Base-by-base conservation (phyloP, 1,140 invertebrate species). In the Drosophila parabipectinata region DNA sequence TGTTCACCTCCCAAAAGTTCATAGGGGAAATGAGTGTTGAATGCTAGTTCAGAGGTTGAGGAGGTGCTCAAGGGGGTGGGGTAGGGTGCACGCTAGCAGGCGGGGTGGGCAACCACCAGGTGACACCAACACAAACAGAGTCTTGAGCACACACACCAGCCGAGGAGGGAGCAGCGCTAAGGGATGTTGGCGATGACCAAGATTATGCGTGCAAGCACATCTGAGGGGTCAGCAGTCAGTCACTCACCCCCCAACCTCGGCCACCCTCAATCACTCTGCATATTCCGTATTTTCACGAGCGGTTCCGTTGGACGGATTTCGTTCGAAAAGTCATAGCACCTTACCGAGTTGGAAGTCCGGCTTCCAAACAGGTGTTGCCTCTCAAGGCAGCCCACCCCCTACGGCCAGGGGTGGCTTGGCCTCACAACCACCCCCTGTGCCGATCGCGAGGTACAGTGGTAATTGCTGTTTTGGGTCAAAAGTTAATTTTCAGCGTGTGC, bases 301-400 rank as follows among this genome's bases (percentile, higher is more conserved):
- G 83, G 83, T 88, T 88, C 83, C 83, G 47, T 88, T 59, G 83
- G 83, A 88, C 83, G 88, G 83, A 88, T 88, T 88, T 88, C 72
- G 66, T 53, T 58, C 26, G 51, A 77, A 73, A 79, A 88, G 84
- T 88, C 83, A 88, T 83, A 79, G 83, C 83, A 88, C 83, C 83
- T 88, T 83, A 61, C 24, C 14, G 4, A 12, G 14, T 26, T 57
- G 28, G 26, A 28, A 28, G 26, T 12, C 10, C 34, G 59, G 47
- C 63, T 50, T 34, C 59, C 21, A 67, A 64, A 88, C 83, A 88
- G 83, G 83, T 88, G 83, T 88, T 88, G 84, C 84, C 83, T 88
- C 83, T 88, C 83, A 88, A 88, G 83, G 79, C 58, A 58, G 24
- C 54, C 21, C 51, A 55, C 44, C 72, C 14, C 59, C 58, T 10